Conservation (phyloP, 2,888 invertebrate genomes). For the Hemistola chrysoprasaria region DNA sequence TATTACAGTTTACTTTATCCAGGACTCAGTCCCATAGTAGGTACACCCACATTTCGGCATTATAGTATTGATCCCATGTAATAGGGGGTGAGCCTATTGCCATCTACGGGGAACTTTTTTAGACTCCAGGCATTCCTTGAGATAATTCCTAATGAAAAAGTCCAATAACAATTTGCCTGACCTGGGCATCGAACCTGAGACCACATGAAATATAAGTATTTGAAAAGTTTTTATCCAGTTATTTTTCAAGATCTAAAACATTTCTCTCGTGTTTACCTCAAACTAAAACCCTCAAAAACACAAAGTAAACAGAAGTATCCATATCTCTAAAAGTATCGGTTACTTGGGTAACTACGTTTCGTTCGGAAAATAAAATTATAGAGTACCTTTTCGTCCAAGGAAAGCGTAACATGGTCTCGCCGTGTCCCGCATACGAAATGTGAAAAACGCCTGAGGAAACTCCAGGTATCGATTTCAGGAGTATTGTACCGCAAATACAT, state of each 20-base stretch:
- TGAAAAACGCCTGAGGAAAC: conserved; percentile 38
- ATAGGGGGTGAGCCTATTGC: too few species aligned
- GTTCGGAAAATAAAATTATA: conserved; percentile 81
- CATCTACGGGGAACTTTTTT: too few species aligned
- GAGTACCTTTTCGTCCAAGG: conserved; percentile 75
- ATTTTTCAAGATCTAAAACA: conserved; percentile 1
- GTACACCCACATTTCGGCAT: too few species aligned
- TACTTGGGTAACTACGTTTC: conserved; percentile 74
- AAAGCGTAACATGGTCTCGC: conserved; percentile 66
- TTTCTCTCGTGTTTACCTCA: conserved; percentile 25
- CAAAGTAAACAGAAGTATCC: conserved; percentile 44
- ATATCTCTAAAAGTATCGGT: conserved; percentile 63
- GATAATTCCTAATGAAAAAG: too few species aligned
- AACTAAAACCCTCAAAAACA: conserved; percentile 49
- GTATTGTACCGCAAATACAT: conserved; percentile 51
- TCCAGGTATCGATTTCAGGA: conserved; percentile 61
- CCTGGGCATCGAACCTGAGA: too few species aligned
- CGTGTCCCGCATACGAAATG: conserved; percentile 67
- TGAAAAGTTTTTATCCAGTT: too few species aligned
- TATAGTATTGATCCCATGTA: too few species aligned
- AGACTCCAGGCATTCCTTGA: too few species aligned
- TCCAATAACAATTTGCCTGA: too few species aligned
- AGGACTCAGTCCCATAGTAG: too few species aligned
- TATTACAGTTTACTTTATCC: too few species aligned
- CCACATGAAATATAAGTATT: too few species aligned